These are phyloP conservation scores for Sphecodes monilicornis DNA, from an alignment of 2,888 invertebrate genomes.

Conservation along the genomic window DNA sequence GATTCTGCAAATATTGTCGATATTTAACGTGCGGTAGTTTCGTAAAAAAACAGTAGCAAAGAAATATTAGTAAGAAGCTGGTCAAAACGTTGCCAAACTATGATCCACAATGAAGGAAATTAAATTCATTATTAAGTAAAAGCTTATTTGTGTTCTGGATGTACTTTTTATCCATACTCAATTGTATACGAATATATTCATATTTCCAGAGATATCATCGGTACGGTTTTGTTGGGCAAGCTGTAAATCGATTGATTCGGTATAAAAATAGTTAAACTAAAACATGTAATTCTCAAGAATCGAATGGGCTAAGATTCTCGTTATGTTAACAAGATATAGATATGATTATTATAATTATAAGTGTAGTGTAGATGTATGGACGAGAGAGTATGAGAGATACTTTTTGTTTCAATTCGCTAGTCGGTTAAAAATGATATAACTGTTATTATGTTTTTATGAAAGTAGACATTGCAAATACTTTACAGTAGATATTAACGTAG, in stretches of 20 bases:
- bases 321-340: not conserved
- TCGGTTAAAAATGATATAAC: not conserved
- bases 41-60: too few species aligned
- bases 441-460: conserved; percentile 3
- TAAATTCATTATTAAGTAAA: too few species aligned
- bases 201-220: not conserved
- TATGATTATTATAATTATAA: conserved; percentile 5
- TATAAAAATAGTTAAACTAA: not conserved
- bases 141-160: not conserved
- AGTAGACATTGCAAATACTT: not conserved
- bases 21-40: too few species aligned
- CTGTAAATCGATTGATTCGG: not conserved
- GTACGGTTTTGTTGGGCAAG: not conserved
- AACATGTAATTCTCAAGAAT: too few species aligned
- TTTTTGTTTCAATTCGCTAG: not conserved
- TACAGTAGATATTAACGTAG: not conserved
- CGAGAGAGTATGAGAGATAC: conserved; percentile 2
- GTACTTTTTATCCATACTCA: not conserved
- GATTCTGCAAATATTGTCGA: too few species aligned
- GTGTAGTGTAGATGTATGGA: conserved; percentile 5
- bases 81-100: not conserved
- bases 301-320: not conserved
- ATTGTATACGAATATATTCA: not conserved
- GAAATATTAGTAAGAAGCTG: too few species aligned
- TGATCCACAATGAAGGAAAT: not conserved